phyloP scores from a whole-genome alignment of 2,797 vertebrate genomes.

The Apogon talboti region DNA sequence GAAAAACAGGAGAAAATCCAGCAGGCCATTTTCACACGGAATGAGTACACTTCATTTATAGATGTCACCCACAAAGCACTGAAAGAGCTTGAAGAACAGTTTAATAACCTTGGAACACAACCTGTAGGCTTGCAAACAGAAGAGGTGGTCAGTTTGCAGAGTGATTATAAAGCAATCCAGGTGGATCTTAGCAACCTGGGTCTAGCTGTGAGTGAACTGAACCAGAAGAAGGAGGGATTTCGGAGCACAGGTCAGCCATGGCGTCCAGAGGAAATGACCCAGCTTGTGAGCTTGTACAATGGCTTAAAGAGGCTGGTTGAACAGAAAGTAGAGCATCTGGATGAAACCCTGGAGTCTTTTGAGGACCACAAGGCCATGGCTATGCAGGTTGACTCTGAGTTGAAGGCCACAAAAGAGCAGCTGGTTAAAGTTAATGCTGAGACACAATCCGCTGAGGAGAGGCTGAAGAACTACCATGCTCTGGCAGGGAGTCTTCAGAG shows the following conservation, averaged over 20 bases:
- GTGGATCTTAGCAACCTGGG: conserved; percentile 85
- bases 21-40: conserved; percentile 89
- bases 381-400: conserved; percentile 86
- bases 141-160: conserved; percentile 86
- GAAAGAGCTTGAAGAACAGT: conserved; percentile 91
- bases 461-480: conserved; percentile 93
- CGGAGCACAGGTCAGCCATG: conserved; percentile 95
- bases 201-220: conserved; percentile 90
- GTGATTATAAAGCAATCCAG: conserved; percentile 86
- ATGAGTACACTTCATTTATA: conserved; percentile 92
- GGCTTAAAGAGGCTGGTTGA: conserved; percentile 89
- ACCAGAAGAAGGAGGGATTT: conserved; percentile 96
- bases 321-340: conserved; percentile 88
- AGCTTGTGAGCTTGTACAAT: conserved; percentile 87
- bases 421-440: conserved; percentile 91
- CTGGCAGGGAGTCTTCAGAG: conserved; percentile 92
- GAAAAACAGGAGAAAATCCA: conserved; percentile 93
- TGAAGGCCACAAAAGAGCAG: conserved; percentile 87
- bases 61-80: conserved; percentile 91
- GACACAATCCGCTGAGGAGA: conserved; percentile 92
- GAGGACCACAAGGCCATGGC: conserved; percentile 89
- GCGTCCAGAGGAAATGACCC: conserved; percentile 91
- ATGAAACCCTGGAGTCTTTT: conserved; percentile 87
- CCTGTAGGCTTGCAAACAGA: conserved; percentile 82
- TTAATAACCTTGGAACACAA: conserved; percentile 83